A percentile compares a stretch with the other conserved stretches of the same genome.
Conservation (phyloP, 2,888 invertebrate genomes). For the Drosophila birchii region DNA sequence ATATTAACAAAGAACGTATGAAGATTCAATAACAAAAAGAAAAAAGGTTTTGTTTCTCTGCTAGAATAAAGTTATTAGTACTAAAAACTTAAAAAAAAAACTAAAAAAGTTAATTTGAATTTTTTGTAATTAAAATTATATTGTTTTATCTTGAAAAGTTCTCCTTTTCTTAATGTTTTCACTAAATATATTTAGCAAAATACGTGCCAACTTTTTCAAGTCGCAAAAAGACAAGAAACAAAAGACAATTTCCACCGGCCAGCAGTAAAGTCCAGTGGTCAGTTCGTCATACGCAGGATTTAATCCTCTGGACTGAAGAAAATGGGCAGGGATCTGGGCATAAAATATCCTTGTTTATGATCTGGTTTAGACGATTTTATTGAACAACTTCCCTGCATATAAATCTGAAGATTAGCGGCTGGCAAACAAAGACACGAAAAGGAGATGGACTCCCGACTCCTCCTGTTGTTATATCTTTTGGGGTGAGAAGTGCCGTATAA, state of each 20-base stretch:
- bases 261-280: conserved; percentile 50
- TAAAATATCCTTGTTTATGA: conserved; percentile 80
- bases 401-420: conserved; percentile 81
- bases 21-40: rapidly evolving
- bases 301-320: conserved; percentile 67
- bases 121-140: too few species aligned
- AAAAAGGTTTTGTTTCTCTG: not conserved
- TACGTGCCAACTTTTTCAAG: conserved; percentile 58
- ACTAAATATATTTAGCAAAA: conserved; percentile 61
- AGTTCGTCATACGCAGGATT: conserved; percentile 47
- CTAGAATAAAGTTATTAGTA: too few species aligned
- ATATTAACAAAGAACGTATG: not conserved
- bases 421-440: conserved; percentile 38
- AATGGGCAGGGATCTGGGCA: conserved; percentile 64
- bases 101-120: too few species aligned
- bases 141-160: too few species aligned
- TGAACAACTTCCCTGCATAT: conserved; percentile 84
- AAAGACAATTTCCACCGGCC: conserved; percentile 44
- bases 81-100: not conserved
- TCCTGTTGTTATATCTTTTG: conserved; percentile 21
- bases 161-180: conserved; percentile 49
- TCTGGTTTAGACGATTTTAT: conserved; percentile 82
- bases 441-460: conserved; percentile 31
- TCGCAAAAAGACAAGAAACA: conserved; percentile 26
- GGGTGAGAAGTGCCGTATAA: conserved; percentile 79